Conservation (phyloP, 2,888 invertebrate species). For the Tigriopus californicus region DNA sequence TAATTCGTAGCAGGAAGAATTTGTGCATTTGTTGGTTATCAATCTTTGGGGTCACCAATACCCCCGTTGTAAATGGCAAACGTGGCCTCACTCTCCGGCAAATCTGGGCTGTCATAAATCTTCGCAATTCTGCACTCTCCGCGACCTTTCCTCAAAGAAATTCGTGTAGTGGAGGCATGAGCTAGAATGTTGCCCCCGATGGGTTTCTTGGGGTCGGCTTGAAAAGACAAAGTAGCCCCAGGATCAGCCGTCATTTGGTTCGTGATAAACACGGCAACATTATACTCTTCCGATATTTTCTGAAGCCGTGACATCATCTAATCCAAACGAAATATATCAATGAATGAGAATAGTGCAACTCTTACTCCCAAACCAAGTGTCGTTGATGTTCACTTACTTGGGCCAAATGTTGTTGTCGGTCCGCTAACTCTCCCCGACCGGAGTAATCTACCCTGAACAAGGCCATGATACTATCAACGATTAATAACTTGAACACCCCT, state of each 20-base stretch:
- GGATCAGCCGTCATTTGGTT: slow-evolving; percentile 69
- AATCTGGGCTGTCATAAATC: slow-evolving; percentile 59
- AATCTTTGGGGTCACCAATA: slow-evolving; percentile 49
- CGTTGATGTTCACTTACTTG: neutral
- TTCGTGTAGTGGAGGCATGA: slow-evolving; percentile 57
- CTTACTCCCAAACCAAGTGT: too few species aligned
- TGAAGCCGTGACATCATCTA: slow-evolving; percentile 55
- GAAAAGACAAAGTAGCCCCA: slow-evolving; percentile 44
- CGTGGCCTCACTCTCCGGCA: slow-evolving; percentile 57
- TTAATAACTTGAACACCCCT: slow-evolving; percentile 41
- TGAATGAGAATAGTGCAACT: too few species aligned
- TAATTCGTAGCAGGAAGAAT: too few species aligned
- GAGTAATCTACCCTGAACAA: slow-evolving; percentile 61
- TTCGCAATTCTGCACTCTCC: slow-evolving; percentile 55
- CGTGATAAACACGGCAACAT: slow-evolving; percentile 58
- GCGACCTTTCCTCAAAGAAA: slow-evolving; percentile 48
- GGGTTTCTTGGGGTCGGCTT: slow-evolving; percentile 53
- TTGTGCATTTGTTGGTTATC: too few species aligned
- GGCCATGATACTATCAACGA: slow-evolving; percentile 41
- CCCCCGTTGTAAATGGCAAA: slow-evolving; percentile 52
- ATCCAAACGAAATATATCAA: too few species aligned
- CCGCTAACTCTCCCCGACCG: slow-evolving; percentile 55
- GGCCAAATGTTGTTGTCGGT: slow-evolving; percentile 58
- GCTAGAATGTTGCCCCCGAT: slow-evolving; percentile 63
- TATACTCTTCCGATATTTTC: slow-evolving; percentile 64